Evolutionary conservation across 2,113 vertebrate species (phyloP).

Genomic region (Hemichromis elongatus): DNA sequence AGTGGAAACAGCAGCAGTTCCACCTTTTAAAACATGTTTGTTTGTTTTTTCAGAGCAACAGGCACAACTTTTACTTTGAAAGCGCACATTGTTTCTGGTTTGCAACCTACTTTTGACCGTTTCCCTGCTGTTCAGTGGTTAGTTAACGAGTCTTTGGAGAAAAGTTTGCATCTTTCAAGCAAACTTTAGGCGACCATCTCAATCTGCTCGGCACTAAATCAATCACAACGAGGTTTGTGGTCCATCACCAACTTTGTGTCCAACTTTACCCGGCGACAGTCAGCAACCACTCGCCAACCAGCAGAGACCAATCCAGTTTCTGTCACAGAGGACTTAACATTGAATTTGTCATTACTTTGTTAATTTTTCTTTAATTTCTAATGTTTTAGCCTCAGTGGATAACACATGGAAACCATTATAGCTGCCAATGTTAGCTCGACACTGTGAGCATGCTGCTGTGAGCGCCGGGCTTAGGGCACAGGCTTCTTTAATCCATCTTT

Average conservation of each 20-base stretch:
- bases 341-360: neutral
- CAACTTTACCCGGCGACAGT: neutral
- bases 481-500: neutral
- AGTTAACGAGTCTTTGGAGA: neutral
- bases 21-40: neutral
- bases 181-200: neutral
- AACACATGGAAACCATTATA: fast-evolving
- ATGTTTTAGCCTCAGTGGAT: neutral
- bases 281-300: neutral
- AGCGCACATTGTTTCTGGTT: neutral
- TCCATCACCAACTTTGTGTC: neutral
- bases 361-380: too few species aligned
- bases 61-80: neutral
- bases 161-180: neutral
- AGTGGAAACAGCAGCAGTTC: neutral
- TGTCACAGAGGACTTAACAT: neutral
- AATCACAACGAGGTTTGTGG: neutral
- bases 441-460: neutral
- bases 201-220: neutral
- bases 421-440: neutral
- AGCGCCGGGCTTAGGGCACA: neutral
- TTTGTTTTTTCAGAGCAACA: too few species aligned
- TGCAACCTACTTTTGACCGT: neutral
- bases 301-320: fast-evolving
- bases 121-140: neutral